These are phyloP conservation scores for Tetragonula clypearis DNA, from an alignment of 1,140 invertebrate genomes.

Conservation along the genomic window DNA sequence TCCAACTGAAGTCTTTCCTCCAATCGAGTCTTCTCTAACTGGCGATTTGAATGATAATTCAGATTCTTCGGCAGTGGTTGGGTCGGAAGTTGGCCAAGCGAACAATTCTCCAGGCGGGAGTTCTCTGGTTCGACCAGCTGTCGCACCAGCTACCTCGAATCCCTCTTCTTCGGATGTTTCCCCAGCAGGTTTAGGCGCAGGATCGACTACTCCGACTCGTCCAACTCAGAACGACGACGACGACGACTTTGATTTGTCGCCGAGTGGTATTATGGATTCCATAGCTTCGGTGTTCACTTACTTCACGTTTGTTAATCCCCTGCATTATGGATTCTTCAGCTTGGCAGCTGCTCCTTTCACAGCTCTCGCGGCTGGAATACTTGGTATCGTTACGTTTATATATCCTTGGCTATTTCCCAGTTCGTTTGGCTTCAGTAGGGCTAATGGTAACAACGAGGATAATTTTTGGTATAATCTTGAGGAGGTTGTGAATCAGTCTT, in stretches of 20 bases:
- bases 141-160: neutral
- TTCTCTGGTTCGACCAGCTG: neutral
- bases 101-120: neutral
- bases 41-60: too few relatives aligned
- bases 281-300: slow-evolving; percentile 73
- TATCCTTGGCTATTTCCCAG: slow-evolving; percentile 78
- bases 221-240: slow-evolving; percentile 68
- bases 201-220: neutral
- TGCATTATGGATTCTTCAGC: slow-evolving; percentile 78
- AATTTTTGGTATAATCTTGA: slow-evolving; percentile 66
- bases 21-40: neutral
- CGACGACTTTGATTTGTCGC: slow-evolving; percentile 71
- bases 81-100: neutral
- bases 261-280: slow-evolving; percentile 69
- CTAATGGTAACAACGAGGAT: slow-evolving; percentile 51
- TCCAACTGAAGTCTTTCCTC: neutral
- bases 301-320: slow-evolving; percentile 76
- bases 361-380: slow-evolving; percentile 76
- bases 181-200: neutral
- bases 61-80: neutral
- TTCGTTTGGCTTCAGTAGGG: slow-evolving; percentile 70
- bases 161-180: neutral
- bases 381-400: slow-evolving; percentile 75
- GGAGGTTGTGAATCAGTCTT: slow-evolving; percentile 70
- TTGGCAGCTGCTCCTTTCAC: slow-evolving; percentile 77